Evolutionary conservation across 2,113 vertebrate genomes (phyloP), one percentile per base, ranked within the genome.

Genomic region (Garra rufa): DNA sequence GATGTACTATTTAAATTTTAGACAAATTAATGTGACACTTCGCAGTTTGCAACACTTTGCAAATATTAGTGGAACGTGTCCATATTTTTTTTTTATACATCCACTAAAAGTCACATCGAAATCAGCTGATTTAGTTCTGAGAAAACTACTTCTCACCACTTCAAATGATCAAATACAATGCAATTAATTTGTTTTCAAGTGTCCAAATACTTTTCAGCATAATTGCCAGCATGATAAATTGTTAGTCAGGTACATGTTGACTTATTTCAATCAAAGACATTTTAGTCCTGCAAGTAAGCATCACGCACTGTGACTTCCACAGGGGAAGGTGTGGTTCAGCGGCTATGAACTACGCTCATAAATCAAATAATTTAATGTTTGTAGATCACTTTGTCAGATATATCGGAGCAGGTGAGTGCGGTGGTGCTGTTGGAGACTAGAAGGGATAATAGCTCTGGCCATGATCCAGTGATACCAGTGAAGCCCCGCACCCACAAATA

Each of bases 371-470:
- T 3, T 84, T 50, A 85, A 85, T 78, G 79, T 85, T 85, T 86
- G 74, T 15, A 81, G 71, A 88, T 84, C 48, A 67, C 55, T 50
- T 86, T 71, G 55, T 78, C 48, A 63, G 57, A 71, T 57, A 67
- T 85, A 59, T 57, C 34, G 76, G 38, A 87, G 81, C 83, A 89
- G 88, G 81, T 89, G 83, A 85, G 76, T 77, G 41, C 52, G 85
- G 61, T 84, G 55, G 71, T 81, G 46, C 63, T 80, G 67, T 73
- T 78, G 46, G 69, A 77, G 82, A 85, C 76, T 43, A 59, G 84
- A 77, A 88, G 77, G 86, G 89, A 88, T 91, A 91, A 90, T 88
- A 83, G 87, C 59, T 82, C 86, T 90, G 89, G 89, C 85, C 74
- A 50, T 3, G 21, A 86, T 90, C 90, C 89, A 91, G 87, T 73